Conservation (phyloP, 2,113 vertebrate species). For the Campylomormyrus tamandua region DNA sequence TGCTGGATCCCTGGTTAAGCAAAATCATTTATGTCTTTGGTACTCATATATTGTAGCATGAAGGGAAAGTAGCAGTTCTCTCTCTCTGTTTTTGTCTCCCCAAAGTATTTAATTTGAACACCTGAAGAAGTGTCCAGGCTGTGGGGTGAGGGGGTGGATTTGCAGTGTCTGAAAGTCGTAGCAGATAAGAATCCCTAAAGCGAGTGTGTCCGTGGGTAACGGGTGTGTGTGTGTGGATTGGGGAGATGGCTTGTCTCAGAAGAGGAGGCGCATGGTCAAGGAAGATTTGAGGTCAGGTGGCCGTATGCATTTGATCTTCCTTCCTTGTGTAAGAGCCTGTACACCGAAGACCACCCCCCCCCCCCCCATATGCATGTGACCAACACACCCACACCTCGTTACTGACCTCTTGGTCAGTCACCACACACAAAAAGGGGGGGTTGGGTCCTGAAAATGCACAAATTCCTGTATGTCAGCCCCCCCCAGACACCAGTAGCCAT, state of each 20-base stretch:
- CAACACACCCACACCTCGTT: not conserved
- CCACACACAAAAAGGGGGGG: not conserved
- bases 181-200: not conserved
- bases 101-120: not conserved
- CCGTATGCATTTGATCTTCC: not conserved
- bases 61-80: not conserved
- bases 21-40: slow-evolving; percentile 8
- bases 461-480: not conserved
- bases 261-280: not conserved
- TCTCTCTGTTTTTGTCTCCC: not conserved
- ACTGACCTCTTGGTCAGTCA: not conserved
- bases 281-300: not conserved
- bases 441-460: not conserved
- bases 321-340: not conserved
- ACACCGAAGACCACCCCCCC: not conserved
- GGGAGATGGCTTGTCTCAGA: not conserved
- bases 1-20: not conserved
- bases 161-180: not conserved
- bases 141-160: not conserved
- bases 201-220: not conserved
- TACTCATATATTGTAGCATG: slow-evolving; percentile 17
- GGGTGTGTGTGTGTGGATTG: not conserved
- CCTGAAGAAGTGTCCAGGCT: not conserved
- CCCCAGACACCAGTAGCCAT: not conserved
- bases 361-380: not conserved